Percentiles rank a stretch among this genome's conserved stretches.
phyloP scores from a whole-genome alignment of 64 coral and sea anemone genomes.

The Stylophora pistillata region DNA sequence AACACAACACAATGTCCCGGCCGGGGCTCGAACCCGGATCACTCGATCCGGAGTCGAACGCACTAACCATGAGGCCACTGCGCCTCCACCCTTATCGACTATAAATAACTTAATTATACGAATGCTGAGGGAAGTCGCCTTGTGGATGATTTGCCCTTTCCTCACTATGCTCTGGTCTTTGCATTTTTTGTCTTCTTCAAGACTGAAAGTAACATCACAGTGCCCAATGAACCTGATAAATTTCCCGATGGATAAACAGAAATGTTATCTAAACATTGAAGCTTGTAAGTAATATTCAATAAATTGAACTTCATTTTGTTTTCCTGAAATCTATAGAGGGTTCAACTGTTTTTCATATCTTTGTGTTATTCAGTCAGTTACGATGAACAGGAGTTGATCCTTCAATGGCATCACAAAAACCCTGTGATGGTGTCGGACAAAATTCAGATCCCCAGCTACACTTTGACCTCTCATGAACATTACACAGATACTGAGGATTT shows the following conservation, averaged over 20 bases:
- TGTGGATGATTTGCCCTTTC: no score
- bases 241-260: slow-evolving; percentile 89
- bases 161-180: not conserved
- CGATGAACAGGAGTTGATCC: slow-evolving; percentile 69
- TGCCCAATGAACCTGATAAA: slow-evolving; percentile 83
- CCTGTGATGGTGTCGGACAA: slow-evolving; percentile 37
- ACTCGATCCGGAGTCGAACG: no score
- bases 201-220: slow-evolving; percentile 89
- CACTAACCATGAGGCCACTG: no score
- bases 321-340: not conserved
- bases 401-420: slow-evolving; percentile 49
- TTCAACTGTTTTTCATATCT: not conserved
- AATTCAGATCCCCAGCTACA: slow-evolving; percentile 75
- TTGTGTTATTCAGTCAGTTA: slow-evolving; percentile 54
- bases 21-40: no score
- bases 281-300: slow-evolving; percentile 72
- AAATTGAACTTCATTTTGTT: not conserved
- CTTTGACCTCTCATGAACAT: slow-evolving; percentile 2
- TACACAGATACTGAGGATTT: slow-evolving; percentile 32
- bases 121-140: no score
- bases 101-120: no score
- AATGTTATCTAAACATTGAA: slow-evolving; percentile 73
- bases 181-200: not conserved
- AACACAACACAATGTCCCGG: no score
- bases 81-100: no score